Percentiles rank a stretch among this genome's conserved stretches.
Evolutionary conservation across 2,797 vertebrate genomes (phyloP).

Genomic region (Amblyraja radiata): DNA sequence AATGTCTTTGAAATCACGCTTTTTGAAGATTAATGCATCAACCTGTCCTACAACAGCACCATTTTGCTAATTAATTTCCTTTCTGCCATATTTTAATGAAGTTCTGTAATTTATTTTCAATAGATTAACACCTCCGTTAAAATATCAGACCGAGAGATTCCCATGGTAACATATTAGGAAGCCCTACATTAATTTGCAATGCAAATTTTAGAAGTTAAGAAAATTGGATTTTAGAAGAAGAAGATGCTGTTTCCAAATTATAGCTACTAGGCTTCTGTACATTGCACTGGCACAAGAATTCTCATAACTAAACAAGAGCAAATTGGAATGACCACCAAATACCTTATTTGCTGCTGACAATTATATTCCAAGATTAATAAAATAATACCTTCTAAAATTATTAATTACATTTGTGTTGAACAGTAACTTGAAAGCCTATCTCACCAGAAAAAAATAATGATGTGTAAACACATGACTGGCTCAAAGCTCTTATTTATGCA

Average conservation of each 20-base stretch:
- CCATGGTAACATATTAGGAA: conserved; percentile 11
- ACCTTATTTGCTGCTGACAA: neutral
- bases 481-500: neutral
- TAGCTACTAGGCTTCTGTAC: neutral
- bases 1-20: neutral
- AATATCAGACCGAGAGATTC: conserved; percentile 16
- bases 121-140: conserved; percentile 23
- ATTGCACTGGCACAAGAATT: too few relatives aligned
- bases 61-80: conserved; percentile 28
- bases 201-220: neutral
- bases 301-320: neutral
- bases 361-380: neutral
- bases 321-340: neutral
- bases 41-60: neutral
- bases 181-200: neutral
- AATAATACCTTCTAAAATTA: neutral
- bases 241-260: neutral
- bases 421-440: neutral
- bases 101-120: neutral
- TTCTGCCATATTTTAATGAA: conserved; percentile 11
- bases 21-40: neutral
- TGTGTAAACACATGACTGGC: neutral
- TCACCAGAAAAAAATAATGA: neutral
- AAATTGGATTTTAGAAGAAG: neutral
- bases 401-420: neutral